Base-by-base conservation (phyloP, 2,797 vertebrate species). In the Gymnopithys bicolor region DNA sequence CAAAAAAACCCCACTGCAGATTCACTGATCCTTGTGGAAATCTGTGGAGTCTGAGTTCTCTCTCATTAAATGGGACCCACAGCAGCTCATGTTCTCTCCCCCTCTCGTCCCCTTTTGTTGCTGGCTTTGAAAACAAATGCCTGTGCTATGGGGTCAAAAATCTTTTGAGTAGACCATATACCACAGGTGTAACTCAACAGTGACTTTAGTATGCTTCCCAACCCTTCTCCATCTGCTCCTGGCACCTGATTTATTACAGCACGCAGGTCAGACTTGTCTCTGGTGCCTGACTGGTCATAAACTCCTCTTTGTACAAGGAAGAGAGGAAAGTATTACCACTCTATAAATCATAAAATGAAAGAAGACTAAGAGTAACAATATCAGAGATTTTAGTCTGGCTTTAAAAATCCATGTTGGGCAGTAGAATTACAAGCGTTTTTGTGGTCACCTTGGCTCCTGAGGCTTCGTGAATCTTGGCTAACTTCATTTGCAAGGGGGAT, bases 221-320 rank as follows among this genome's bases (percentile, higher is more conserved):
- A 58, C 24, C 68, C 78, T 58, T 58, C 53, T 78, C 49, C 73
- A 70, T 94, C 85, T 90, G 94, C 37, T 89, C 18, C 68, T 75
- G 78, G 75, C 82, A 59, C 64, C 75, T 87, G 84, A 95, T 95
- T 93, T 89, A 94, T 85, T 85, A 33, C 23, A 59, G 55, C 73
- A 35, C 43, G 16, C 64, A 80, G 82, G 62, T 87, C 95, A 94
- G 5, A 41, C 86, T 74, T 78, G 53, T 78, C 89, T 78, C 69
- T 88, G 73, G 39, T 56, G 23, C 63, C 45, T 75, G 69, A 19
- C 43, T 92, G 75, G 2, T 59, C 90, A 63, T 94, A 85, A 97
- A 95, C 76, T 81, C 49, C 53, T 80, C 87, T 94, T 62, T 67
- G 62, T 69, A 74, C 46, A 84, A 52, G 51, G 41, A 68, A 24